These are phyloP conservation scores for Luperina testacea DNA, from an alignment of 2,888 invertebrate species.

Conservation along the genomic window DNA sequence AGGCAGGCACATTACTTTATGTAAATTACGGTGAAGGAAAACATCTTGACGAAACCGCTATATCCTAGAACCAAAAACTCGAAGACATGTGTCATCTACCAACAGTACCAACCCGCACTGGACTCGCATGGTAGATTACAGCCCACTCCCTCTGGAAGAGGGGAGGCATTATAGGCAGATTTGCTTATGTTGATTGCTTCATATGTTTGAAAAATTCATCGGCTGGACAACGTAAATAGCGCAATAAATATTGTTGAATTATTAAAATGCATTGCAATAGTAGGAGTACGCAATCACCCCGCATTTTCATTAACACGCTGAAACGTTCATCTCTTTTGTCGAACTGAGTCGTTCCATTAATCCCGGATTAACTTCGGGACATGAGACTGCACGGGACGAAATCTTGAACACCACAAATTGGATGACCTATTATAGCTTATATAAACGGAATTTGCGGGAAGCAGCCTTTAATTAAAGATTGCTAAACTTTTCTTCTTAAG, in stretches of 20 bases:
- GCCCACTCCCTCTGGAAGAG: background rate
- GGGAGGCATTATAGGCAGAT: background rate
- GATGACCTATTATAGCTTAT: background rate
- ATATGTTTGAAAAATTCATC: background rate
- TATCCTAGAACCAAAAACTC: background rate
- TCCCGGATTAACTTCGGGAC: slow-evolving; percentile 20
- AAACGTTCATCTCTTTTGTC: slow-evolving; percentile 15
- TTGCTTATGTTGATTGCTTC: background rate
- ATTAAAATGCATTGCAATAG: background rate
- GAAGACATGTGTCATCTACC: no score
- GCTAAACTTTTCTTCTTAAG: slow-evolving; percentile 32
- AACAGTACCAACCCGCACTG: background rate
- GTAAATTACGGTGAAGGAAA: background rate
- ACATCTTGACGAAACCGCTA: background rate
- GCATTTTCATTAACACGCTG: slow-evolving; percentile 17
- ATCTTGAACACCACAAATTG: background rate
- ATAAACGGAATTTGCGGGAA: slow-evolving; percentile 17
- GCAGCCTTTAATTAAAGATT: slow-evolving; percentile 34
- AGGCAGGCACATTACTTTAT: background rate
- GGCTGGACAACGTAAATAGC: background rate
- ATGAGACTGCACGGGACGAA: slow-evolving; percentile 8
- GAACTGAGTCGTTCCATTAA: slow-evolving; percentile 21
- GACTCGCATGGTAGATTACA: background rate
- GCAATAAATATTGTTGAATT: background rate
- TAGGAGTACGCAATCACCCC: background rate